Evolutionary conservation across 2,888 invertebrate species (phyloP).

Genomic region (Caenorhabditis sp.): DNA sequence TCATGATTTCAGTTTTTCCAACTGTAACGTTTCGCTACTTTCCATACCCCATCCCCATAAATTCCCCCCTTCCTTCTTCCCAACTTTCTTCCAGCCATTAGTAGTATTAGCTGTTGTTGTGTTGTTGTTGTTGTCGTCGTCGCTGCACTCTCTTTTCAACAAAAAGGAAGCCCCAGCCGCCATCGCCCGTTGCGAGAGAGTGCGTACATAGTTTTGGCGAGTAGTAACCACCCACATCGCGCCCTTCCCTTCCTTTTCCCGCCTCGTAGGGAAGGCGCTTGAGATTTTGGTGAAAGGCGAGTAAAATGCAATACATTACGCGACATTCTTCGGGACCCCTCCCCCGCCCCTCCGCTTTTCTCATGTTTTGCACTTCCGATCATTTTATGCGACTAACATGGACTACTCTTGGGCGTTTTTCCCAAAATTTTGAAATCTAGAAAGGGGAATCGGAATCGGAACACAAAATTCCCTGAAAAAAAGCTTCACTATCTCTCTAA

Average conservation of each 20-base stretch:
- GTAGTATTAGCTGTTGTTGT: slow-evolving; percentile 45
- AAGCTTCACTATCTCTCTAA: no score
- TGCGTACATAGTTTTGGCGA: slow-evolving; percentile 46
- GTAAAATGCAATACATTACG: slow-evolving; percentile 65
- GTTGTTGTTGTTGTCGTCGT: slow-evolving; percentile 50
- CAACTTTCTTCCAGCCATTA: slow-evolving; percentile 20
- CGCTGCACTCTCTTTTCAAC: slow-evolving; percentile 34
- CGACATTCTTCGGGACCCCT: slow-evolving; percentile 55
- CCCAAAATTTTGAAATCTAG: no score
- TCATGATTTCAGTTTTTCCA: background rate
- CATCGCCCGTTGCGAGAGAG: slow-evolving; percentile 2
- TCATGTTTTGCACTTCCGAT: slow-evolving; percentile 58
- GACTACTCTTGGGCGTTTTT: no score
- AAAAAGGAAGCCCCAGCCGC: slow-evolving; percentile 41
- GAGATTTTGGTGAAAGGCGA: slow-evolving; percentile 64
- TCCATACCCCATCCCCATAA: background rate
- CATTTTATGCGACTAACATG: slow-evolving; percentile 46
- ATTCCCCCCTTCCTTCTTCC: background rate
- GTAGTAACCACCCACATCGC: slow-evolving; percentile 53
- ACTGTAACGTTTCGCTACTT: background rate
- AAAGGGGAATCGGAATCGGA: no score
- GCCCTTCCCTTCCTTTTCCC: slow-evolving; percentile 26
- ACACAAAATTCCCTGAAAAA: no score
- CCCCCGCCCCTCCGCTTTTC: slow-evolving; percentile 15
- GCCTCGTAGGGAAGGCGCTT: no score